These are phyloP conservation scores for Stictonetta naevosa DNA, from an alignment of 2,113 vertebrate genomes.

Conservation along the genomic window DNA sequence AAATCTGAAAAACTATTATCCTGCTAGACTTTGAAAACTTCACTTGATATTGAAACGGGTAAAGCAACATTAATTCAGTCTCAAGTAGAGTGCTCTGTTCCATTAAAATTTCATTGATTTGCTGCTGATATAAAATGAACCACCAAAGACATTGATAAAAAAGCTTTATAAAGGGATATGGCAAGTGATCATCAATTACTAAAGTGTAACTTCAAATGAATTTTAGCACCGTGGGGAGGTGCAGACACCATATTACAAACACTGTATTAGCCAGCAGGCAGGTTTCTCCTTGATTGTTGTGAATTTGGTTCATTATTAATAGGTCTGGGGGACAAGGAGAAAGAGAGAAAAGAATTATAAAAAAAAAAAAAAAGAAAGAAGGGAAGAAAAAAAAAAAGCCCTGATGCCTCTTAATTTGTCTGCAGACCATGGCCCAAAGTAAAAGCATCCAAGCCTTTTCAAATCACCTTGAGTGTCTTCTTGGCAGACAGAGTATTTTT, in stretches of 20 bases:
- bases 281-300: slow-evolving; percentile 6
- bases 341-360: neutral
- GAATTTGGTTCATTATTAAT: slow-evolving; percentile 47
- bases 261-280: slow-evolving; percentile 1
- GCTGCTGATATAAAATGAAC: slow-evolving; percentile 52
- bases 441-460: slow-evolving; percentile 9
- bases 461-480: slow-evolving; percentile 17
- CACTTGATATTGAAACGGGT: slow-evolving; percentile 21
- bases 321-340: neutral
- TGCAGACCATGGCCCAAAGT: neutral
- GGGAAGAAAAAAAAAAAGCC: neutral
- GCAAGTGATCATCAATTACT: slow-evolving; percentile 64
- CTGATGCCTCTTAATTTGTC: neutral
- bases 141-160: slow-evolving; percentile 50
- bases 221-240: neutral
- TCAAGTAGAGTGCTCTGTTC: slow-evolving; percentile 13
- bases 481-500: slow-evolving; percentile 39
- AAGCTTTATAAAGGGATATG: slow-evolving; percentile 37
- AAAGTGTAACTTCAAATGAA: slow-evolving; percentile 16
- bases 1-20: neutral
- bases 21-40: neutral
- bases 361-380: neutral
- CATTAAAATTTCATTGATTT: slow-evolving; percentile 56
- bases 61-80: slow-evolving; percentile 37
- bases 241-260: neutral